Conservation (phyloP, 2,113 vertebrate species). For the Oncorhynchus gorbuscha region DNA sequence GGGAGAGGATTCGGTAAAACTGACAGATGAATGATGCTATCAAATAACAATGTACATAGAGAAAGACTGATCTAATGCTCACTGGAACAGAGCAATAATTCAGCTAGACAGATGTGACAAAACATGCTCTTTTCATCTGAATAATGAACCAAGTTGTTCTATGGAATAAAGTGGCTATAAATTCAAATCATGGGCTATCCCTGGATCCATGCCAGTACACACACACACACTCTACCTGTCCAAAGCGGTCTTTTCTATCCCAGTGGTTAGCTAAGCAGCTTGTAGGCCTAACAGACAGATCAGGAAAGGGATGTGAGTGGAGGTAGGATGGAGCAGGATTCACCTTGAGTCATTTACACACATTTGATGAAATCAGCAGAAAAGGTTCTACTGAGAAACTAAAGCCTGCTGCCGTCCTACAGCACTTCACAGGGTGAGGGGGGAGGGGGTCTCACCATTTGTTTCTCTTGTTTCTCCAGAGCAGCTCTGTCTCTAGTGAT, state of each 20-base stretch:
- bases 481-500: conserved; percentile 92
- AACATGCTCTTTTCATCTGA: neutral
- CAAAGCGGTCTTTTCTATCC: conserved; percentile 55
- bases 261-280: conserved; percentile 44
- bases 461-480: conserved; percentile 95
- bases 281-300: conserved; percentile 23
- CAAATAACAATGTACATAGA: neutral
- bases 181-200: neutral
- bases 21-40: conserved; percentile 19
- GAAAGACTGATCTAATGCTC: conserved; percentile 14
- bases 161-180: too few relatives aligned
- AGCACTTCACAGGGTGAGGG: neutral
- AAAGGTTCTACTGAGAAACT: conserved; percentile 7
- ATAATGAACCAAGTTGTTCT: neutral
- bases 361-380: conserved; percentile 48
- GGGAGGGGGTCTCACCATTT: conserved; percentile 83
- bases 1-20: conserved; percentile 5
- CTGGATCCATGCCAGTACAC: neutral
- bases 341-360: conserved; percentile 2
- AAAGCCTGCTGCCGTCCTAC: neutral
- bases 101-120: conserved; percentile 15
- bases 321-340: neutral
- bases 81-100: neutral
- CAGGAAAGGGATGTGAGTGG: neutral
- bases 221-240: conserved; percentile 13